A percentile compares a stretch with the other conserved stretches of the same genome.
phyloP scores from a whole-genome alignment of 2,113 vertebrate species.

The Ivindomyrus marchei region DNA sequence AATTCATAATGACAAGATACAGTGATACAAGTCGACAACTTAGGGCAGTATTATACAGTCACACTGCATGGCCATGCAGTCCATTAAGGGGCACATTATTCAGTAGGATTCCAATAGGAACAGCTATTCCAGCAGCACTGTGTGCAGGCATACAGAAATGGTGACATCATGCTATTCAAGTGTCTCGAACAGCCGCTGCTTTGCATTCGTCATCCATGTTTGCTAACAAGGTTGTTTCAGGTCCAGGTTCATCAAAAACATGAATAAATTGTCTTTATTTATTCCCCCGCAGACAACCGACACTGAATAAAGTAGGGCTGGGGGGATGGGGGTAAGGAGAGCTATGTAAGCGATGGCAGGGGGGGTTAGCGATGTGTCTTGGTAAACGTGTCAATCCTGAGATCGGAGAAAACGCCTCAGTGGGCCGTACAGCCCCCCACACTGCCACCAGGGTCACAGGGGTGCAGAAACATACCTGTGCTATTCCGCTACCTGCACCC shows the following conservation, averaged over 20 bases:
- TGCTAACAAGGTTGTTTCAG: not conserved
- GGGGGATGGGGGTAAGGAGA: not conserved
- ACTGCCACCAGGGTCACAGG: not conserved
- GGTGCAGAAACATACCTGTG: conserved; percentile 37
- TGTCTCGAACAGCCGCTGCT: not conserved
- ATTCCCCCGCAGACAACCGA: no score
- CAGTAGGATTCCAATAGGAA: not conserved
- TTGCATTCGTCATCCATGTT: not conserved
- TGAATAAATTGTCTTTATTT: not conserved
- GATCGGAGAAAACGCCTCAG: not conserved
- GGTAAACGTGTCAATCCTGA: not conserved
- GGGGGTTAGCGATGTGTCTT: not conserved
- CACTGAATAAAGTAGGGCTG: not conserved
- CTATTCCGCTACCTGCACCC: conserved; percentile 70
- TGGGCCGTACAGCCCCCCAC: not conserved
- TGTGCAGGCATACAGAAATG: not conserved
- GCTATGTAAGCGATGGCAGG: not conserved
- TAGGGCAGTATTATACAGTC: not conserved
- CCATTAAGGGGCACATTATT: not conserved
- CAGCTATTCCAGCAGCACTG: not conserved
- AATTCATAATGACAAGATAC: not conserved
- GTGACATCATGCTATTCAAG: not conserved
- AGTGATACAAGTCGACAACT: not conserved
- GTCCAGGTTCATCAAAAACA: not conserved
- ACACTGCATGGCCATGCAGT: not conserved